These are phyloP conservation scores for Urocyon cinereoargenteus DNA, from an alignment of 2,797 vertebrate species.

Conservation along the genomic window DNA sequence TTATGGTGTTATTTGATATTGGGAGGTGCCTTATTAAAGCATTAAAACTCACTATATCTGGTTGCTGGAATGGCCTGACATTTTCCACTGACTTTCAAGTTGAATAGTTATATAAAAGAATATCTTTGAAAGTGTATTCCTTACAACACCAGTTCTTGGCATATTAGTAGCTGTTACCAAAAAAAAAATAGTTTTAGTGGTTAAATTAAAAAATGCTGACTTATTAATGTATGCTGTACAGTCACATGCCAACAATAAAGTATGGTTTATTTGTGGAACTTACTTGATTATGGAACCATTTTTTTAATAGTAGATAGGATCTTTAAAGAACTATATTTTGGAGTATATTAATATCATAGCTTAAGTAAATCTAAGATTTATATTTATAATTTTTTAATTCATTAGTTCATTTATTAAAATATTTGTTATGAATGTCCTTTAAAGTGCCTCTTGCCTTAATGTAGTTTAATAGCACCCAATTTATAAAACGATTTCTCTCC, in stretches of 20 bases:
- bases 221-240: background rate
- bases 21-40: background rate
- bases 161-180: background rate
- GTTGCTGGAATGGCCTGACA: background rate
- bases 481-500: background rate
- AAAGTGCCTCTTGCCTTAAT: background rate
- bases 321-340: background rate
- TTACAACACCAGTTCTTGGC: background rate
- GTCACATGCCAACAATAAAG: background rate
- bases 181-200: background rate
- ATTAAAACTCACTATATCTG: background rate
- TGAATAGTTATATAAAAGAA: background rate
- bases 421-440: background rate
- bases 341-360: background rate
- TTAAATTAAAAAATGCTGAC: background rate
- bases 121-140: background rate
- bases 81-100: background rate
- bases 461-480: background rate
- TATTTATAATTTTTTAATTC: background rate
- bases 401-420: constrained; percentile 9
- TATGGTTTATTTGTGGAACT: background rate
- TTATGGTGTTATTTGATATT: background rate
- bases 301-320: background rate
- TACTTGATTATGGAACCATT: background rate
- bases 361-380: constrained; percentile 24